Conservation (phyloP, 1,140 invertebrate genomes). For the Drosophila oshimai region DNA sequence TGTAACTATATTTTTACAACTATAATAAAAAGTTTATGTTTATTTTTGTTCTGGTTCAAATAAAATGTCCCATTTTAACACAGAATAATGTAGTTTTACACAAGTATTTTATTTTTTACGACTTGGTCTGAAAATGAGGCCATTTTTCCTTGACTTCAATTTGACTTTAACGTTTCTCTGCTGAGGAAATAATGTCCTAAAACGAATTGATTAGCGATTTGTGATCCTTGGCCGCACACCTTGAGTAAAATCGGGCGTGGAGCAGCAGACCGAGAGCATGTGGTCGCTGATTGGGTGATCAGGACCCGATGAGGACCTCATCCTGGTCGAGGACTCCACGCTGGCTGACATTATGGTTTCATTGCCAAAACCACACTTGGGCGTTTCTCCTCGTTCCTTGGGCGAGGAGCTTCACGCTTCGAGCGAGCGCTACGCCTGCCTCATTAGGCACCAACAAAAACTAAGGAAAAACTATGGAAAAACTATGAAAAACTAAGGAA, state of each 20-base stretch:
- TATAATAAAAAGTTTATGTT: too few relatives aligned
- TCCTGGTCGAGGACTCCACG: conserved; percentile 43
- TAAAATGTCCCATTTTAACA: too few relatives aligned
- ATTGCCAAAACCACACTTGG: conserved; percentile 77
- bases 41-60: too few relatives aligned
- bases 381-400: conserved; percentile 15
- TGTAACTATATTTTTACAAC: too few relatives aligned
- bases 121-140: background rate
- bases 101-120: background rate
- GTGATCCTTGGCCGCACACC: conserved; percentile 23
- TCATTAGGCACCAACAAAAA: conserved; percentile 26
- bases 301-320: conserved; percentile 27
- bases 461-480: background rate
- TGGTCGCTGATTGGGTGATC: conserved; percentile 55
- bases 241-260: background rate
- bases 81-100: too few relatives aligned
- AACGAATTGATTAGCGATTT: conserved; percentile 26
- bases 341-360: conserved; percentile 76
- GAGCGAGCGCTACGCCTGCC: conserved; percentile 29
- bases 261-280: conserved; percentile 32
- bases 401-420: conserved; percentile 59
- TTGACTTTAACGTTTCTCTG: background rate
- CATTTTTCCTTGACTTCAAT: background rate
- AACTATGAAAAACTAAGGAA: background rate
- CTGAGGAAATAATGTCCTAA: background rate